Conservation (phyloP, 2,888 invertebrate genomes). For the Eudasyphora cyanicolor region DNA sequence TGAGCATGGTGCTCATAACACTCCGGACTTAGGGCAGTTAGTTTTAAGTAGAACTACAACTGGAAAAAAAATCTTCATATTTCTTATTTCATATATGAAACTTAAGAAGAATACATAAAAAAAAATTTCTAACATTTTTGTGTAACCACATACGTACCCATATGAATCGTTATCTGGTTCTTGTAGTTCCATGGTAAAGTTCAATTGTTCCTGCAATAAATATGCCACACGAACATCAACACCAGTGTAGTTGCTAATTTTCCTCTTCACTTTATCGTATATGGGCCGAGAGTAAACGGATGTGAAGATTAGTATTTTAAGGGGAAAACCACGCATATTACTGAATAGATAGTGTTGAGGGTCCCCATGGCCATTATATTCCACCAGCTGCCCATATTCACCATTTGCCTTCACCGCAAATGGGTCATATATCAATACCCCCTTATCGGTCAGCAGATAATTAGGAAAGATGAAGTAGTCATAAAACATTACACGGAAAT, state of each 20-base stretch:
- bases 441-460: conserved; percentile 66
- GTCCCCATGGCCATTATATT: conserved; percentile 59
- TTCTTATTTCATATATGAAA: too few species aligned
- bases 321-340: conserved; percentile 75
- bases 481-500: conserved; percentile 68
- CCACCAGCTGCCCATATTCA: conserved; percentile 67
- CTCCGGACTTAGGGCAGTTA: too few species aligned
- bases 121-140: too few species aligned
- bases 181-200: conserved; percentile 72
- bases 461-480: conserved; percentile 64
- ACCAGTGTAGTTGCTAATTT: conserved; percentile 68
- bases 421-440: conserved; percentile 72
- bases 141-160: conserved; percentile 72
- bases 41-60: too few species aligned
- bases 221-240: conserved; percentile 73
- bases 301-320: conserved; percentile 74
- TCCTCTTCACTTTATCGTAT: conserved; percentile 62
- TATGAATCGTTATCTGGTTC: conserved; percentile 73
- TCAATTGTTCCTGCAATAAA: conserved; percentile 70
- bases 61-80: too few species aligned
- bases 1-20: too few species aligned
- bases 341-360: conserved; percentile 68
- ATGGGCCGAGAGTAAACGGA: conserved; percentile 74
- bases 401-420: conserved; percentile 54
- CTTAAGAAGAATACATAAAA: too few species aligned